Evolutionary conservation across 2,113 vertebrate genomes (phyloP).

Genomic region (Zosterops japonicus): DNA sequence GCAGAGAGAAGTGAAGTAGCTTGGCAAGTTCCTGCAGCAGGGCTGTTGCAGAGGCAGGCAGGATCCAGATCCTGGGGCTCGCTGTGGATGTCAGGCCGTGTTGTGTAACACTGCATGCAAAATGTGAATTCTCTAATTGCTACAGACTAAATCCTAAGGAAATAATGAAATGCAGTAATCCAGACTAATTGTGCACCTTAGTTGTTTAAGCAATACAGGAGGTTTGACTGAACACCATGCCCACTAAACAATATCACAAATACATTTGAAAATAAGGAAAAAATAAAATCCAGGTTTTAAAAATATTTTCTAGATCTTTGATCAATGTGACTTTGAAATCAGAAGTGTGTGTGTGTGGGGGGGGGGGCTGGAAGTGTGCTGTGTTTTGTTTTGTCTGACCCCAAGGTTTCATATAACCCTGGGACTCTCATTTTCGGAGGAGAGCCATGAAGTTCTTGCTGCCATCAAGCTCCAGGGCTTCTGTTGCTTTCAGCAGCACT

Average conservation of each 20-base stretch:
- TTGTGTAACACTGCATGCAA: background rate
- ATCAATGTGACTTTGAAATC: background rate
- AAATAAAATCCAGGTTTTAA: accelerated
- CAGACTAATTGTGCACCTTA: background rate
- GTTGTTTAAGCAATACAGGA: background rate
- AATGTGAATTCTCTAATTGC: background rate
- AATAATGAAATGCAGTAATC: background rate
- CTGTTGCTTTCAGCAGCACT: background rate
- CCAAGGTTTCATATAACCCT: background rate
- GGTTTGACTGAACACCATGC: background rate
- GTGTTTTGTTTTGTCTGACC: background rate
- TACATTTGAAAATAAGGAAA: background rate
- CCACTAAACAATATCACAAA: background rate
- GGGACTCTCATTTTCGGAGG: background rate
- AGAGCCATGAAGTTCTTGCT: background rate
- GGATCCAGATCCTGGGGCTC: background rate
- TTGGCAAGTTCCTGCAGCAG: background rate
- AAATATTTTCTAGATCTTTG: background rate
- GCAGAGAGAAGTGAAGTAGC: background rate
- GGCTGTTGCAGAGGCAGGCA: background rate
- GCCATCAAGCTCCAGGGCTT: background rate
- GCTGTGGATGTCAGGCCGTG: accelerated
- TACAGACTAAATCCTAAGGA: background rate
- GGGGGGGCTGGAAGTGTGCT: background rate
- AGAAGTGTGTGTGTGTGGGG: too few relatives aligned